Conservation (phyloP, 2,888 invertebrate species). For the Sesia bembeciformis region DNA sequence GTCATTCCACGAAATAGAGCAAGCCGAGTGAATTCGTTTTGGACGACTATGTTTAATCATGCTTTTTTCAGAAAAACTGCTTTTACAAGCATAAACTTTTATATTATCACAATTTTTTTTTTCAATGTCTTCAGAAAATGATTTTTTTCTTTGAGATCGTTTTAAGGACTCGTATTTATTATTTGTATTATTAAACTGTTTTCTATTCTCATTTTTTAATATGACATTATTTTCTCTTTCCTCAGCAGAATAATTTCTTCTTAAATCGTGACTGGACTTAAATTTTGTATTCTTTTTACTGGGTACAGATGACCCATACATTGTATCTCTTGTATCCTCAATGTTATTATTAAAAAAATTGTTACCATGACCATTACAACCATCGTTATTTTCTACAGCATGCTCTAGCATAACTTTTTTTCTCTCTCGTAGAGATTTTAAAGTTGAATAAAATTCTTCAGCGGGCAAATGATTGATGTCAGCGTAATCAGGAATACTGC, state of each 20-base stretch:
- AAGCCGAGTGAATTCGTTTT: constrained; percentile 57
- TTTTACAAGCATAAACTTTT: background rate
- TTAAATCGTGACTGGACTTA: constrained; percentile 4
- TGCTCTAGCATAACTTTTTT: constrained; percentile 68
- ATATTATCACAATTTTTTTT: background rate
- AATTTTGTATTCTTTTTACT: background rate
- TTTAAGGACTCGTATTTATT: background rate
- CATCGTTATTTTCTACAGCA: constrained; percentile 44
- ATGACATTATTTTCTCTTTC: constrained; percentile 12
- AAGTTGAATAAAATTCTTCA: constrained; percentile 82
- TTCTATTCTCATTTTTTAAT: constrained; percentile 12
- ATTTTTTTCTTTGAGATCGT: background rate
- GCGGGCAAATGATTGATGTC: constrained; percentile 84
- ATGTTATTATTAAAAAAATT: constrained; percentile 8
- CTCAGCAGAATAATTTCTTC: constrained; percentile 23
- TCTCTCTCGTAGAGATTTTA: constrained; percentile 78
- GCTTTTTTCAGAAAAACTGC: constrained; percentile 16
- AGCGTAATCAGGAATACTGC: constrained; percentile 86
- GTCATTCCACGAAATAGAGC: constrained; percentile 67
- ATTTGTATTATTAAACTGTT: constrained; percentile 7
- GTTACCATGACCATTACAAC: constrained; percentile 24
- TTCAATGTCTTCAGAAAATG: background rate
- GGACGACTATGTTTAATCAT: constrained; percentile 31
- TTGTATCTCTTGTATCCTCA: background rate
- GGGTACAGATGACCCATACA: background rate